Percentiles rank a stretch among this genome's conserved stretches.
phyloP scores from a whole-genome alignment of 2,797 vertebrate species.

The Diglossa cyanea region DNA sequence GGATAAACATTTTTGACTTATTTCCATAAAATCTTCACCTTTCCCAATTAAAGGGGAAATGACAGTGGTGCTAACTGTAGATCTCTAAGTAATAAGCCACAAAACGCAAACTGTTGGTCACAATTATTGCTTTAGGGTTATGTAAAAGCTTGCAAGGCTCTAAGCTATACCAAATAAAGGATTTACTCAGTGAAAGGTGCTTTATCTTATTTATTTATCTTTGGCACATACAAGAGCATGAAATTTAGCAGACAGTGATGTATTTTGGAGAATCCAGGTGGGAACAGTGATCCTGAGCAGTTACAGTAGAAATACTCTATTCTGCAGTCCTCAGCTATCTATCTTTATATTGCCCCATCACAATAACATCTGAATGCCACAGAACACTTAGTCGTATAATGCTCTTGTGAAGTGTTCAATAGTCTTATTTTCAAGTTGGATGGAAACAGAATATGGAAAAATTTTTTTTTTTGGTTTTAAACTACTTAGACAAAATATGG shows the following conservation, averaged over 20 bases:
- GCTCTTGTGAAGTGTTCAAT: background rate
- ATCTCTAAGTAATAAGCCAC: background rate
- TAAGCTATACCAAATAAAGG: background rate
- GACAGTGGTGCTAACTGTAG: background rate
- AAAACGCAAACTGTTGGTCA: background rate
- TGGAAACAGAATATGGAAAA: background rate
- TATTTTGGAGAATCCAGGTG: background rate
- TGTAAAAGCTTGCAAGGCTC: background rate
- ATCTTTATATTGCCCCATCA: background rate
- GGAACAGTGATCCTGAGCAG: background rate
- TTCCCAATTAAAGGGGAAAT: background rate
- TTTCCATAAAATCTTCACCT: background rate
- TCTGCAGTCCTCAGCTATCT: background rate
- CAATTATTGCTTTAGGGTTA: background rate
- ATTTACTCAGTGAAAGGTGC: background rate
- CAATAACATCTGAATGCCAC: background rate
- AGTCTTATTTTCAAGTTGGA: background rate
- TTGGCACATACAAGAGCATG: background rate
- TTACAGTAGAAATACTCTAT: background rate
- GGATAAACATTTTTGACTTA: background rate
- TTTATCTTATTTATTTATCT: constrained; percentile 2
- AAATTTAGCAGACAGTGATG: background rate
- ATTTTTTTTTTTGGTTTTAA: background rate
- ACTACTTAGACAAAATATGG: background rate
- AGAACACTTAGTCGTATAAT: background rate